Evolutionary conservation across 2,888 invertebrate genomes (phyloP), one percentile per base, ranked within the genome.

Genomic region (Tetranychus piercei): DNA sequence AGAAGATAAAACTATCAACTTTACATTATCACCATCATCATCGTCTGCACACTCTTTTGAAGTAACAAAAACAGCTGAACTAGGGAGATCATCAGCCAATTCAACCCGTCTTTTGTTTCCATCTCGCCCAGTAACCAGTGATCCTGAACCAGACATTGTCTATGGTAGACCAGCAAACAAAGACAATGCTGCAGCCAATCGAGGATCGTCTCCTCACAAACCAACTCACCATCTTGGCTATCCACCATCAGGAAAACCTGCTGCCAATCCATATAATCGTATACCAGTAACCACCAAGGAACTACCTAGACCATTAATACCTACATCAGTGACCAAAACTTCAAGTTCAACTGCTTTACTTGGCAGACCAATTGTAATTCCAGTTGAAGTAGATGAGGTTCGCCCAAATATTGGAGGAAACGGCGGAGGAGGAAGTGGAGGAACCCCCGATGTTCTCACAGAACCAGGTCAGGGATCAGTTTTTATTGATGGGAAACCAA

Each of bases 401-500:
- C 72, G 72, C 18, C 76, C 76, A n/a, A 55, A 73, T 34, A 64
- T 76, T 23, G 76, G 73, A 9, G 22, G 69, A 20, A 20, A 7
- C 15, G 18, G 34, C 1, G 75, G 70, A n/a, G 71, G 34, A 67
- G 34, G n/a, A 22, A 9, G 9, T 11, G 44, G n/a, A 71, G 23
- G 43, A 71, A 71, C 71, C 6, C 71, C 71, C 20, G 22, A 45
- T 18, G 73, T 73, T 15, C 71, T 73, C 11, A 73, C 73, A 23
- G 73, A 73, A 44, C n/a, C 74, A n/a, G 74, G 74, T 45, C 45
- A 70, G 72, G 89, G 92, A 80, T 92, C 91, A 82, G 93, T 93
- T 20, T 92, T 91, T 43, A 93, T 93, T 76, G 92, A 93, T 81
- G 93, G 93, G 65, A 91, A 92, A 83, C 85, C 91, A 80, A 92